Evolutionary conservation across 1,140 invertebrate genomes (phyloP).

Genomic region (Ooceraea biroi): DNA sequence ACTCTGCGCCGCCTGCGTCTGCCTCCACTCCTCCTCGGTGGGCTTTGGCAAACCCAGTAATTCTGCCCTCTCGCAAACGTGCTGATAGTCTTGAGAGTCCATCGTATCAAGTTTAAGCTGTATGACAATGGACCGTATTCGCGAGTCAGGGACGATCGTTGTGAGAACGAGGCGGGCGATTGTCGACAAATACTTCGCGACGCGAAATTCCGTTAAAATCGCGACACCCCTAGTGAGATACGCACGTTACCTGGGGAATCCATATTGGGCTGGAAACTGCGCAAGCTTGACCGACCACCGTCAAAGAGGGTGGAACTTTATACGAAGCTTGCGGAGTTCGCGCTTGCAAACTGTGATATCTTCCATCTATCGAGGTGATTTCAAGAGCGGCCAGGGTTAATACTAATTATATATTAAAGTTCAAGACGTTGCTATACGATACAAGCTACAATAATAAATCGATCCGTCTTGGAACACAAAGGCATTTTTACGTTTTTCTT

Average conservation of each 20-base stretch:
- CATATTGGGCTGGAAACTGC: conserved; percentile 76
- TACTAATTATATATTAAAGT: conserved; percentile 30
- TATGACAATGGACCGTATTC: neutral
- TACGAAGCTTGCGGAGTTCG: conserved; percentile 5
- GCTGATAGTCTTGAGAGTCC: conserved; percentile 87
- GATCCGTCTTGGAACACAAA: neutral
- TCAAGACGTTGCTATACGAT: neutral
- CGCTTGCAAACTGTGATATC: neutral
- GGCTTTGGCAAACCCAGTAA: conserved; percentile 90
- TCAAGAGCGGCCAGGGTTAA: neutral
- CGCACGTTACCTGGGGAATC: conserved; percentile 68
- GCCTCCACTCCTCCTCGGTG: conserved; percentile 88
- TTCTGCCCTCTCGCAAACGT: conserved; percentile 91
- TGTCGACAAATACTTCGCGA: neutral
- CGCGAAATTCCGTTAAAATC: conserved; percentile 31
- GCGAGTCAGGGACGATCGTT: neutral
- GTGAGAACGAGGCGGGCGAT: neutral
- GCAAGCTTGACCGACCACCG: conserved; percentile 70
- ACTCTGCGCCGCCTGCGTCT: conserved; percentile 66
- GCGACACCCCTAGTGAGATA: conserved; percentile 30
- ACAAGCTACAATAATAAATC: neutral
- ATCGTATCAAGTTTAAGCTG: conserved; percentile 27
- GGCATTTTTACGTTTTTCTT: neutral
- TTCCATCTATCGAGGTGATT: conserved; percentile 4
- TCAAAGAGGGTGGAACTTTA: conserved; percentile 16